Conservation (phyloP, 2,888 invertebrate species). For the Nephrotoma guestfalica region DNA sequence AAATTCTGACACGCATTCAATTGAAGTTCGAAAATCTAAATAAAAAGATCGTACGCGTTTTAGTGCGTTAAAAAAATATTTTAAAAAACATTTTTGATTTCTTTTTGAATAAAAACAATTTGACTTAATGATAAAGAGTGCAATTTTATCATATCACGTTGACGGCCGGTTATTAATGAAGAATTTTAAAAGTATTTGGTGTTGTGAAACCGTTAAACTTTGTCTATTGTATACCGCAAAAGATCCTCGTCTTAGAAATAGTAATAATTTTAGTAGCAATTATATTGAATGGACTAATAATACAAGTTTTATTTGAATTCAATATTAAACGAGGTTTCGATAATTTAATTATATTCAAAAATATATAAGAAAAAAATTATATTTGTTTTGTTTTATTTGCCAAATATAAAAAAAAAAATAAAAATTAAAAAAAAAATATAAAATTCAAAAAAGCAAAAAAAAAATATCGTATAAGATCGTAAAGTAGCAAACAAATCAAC, state of each 20-base stretch:
- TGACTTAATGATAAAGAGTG: not conserved
- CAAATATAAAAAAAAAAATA: not conserved
- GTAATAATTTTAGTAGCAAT: not conserved
- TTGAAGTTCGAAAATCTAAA: not conserved
- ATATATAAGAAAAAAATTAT: not conserved
- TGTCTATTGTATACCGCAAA: slow-evolving; percentile 30
- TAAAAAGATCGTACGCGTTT: not conserved
- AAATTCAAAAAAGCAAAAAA: not conserved
- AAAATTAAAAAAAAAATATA: not conserved
- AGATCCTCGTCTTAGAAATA: slow-evolving; percentile 30
- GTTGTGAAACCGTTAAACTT: slow-evolving; percentile 28
- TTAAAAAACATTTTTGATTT: not conserved
- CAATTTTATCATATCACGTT: not conserved
- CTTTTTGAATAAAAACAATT: not conserved
- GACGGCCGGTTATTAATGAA: slow-evolving; percentile 28
- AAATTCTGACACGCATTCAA: not conserved
- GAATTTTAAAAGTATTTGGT: slow-evolving; percentile 27
- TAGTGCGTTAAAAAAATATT: not conserved
- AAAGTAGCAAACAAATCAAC: not conserved
- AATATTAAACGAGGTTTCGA: not conserved
- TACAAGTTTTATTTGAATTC: not conserved
- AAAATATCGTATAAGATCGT: not conserved
- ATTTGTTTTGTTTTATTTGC: not conserved
- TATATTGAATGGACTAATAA: not conserved
- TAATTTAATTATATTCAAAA: not conserved